These are phyloP conservation scores for Stenolophus ochropezus DNA, from an alignment of 2,888 invertebrate species.

Conservation along the genomic window DNA sequence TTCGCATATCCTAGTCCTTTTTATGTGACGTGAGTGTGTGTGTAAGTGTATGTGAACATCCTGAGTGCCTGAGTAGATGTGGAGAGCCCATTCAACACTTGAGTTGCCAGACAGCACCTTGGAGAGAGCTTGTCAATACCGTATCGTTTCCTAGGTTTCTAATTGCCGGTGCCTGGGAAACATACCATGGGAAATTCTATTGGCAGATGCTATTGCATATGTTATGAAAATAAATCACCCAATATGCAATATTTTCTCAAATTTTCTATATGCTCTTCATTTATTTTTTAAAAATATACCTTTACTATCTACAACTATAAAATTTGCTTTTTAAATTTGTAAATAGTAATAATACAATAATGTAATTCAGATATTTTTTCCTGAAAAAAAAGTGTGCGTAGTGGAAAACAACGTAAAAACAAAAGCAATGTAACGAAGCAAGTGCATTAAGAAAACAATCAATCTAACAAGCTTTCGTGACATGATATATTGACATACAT, in stretches of 20 bases:
- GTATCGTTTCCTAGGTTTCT: constrained; percentile 6
- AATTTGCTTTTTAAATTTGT: no score
- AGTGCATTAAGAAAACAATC: neutral
- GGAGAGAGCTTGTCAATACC: constrained; percentile 11
- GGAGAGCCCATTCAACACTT: neutral
- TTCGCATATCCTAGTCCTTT: no score
- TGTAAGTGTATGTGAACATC: neutral
- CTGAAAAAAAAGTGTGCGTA: no score
- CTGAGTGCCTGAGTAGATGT: neutral
- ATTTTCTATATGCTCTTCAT: no score
- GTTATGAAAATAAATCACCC: neutral
- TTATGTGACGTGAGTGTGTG: neutral
- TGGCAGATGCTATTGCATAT: neutral
- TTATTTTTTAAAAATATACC: no score
- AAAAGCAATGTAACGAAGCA: neutral
- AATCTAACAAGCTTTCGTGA: neutral
- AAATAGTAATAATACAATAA: no score
- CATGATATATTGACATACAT: neutral
- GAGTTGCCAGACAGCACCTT: neutral
- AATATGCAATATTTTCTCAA: neutral
- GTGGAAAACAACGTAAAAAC: neutral
- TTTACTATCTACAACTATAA: no score
- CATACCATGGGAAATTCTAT: neutral
- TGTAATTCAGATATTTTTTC: no score
- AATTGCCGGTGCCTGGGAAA: neutral